Base-by-base conservation (phyloP, 1,140 invertebrate species). In the Ostrea edulis region DNA sequence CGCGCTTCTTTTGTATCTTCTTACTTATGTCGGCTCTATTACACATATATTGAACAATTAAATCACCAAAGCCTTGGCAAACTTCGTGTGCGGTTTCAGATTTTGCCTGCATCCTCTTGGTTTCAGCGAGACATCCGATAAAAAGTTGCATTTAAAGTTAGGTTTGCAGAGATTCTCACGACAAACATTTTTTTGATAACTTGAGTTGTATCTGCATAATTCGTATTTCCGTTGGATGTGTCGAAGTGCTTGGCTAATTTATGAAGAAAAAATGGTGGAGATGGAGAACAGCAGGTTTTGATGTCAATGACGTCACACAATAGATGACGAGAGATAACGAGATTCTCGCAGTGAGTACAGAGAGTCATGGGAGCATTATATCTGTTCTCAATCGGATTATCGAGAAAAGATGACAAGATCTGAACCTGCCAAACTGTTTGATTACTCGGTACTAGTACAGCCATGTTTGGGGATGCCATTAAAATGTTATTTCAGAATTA, bases 21-120 rank as follows among this genome's bases (percentile, higher is more conserved):
- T 25, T 29, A 77, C 29, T 77, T 29, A 77, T 35, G 68, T 77
- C 25, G 29, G 68, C 25, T 77, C 68, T 29, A 77, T 77, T 77
- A 77, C 68, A 77, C 68, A 77, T 77, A 77, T 77, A 77, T 77
- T 77, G 68, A 77, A 77, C 68, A 77, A 77, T 77, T 77, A 77
- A 77, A 29, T 77, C 68, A 77, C 68, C 5, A 77, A 77, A 77
- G 29, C 25, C 29, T 25, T 35, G 11, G 14, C 22, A 8, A 25
- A 77, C 68, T 77, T 77, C 68, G 68, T 77, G 68, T 77, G 68
- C 29, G 68, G 68, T 77, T 77, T 77, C 29, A 5, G 68, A 35
- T 29, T 77, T 77, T 25, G 17, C 17, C n/a, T 62, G 55, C 55
- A 62, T 62, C 55, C 55, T 62, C 55, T 20, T 62, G 5, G 55